These are phyloP conservation scores for Antechinus stuartii DNA, from an alignment of 2,113 vertebrate genomes.

Conservation along the genomic window DNA sequence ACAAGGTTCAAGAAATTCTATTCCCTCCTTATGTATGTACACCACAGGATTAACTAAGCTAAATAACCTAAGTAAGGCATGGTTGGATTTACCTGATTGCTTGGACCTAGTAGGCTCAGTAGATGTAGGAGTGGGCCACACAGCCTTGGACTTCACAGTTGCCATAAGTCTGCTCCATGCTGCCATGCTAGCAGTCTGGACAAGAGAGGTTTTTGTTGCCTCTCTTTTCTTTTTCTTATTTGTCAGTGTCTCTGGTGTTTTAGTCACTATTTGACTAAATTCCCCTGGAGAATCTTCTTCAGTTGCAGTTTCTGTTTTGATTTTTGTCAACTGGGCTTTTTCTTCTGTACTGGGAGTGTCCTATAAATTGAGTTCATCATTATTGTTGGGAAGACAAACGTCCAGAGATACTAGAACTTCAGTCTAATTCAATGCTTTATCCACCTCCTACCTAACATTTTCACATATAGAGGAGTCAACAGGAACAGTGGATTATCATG, in stretches of 20 bases:
- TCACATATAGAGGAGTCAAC: not conserved
- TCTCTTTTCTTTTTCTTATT: not conserved
- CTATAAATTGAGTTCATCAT: constrained; percentile 38
- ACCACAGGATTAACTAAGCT: not conserved
- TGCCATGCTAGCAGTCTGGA: constrained; percentile 51
- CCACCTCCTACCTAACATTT: not conserved
- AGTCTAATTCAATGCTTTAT: not conserved
- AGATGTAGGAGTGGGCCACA: not conserved
- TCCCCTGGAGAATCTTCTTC: not conserved
- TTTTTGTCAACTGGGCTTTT: constrained; percentile 6
- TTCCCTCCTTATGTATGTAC: too few species aligned
- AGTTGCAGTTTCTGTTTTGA: not conserved
- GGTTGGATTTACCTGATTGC: constrained; percentile 61
- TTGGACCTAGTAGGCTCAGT: constrained; percentile 47
- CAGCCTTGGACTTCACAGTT: not conserved
- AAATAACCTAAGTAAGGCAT: not conserved
- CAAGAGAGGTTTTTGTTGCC: not conserved
- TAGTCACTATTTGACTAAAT: not conserved
- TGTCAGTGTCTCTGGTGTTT: not conserved
- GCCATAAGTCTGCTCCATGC: constrained; percentile 64
- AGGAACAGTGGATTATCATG: not conserved
- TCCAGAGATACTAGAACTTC: not conserved
- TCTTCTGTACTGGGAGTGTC: not conserved
- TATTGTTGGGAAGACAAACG: not conserved
- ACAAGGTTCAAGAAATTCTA: not conserved